Conservation (phyloP, 1,140 invertebrate genomes). For the Hycleus phaleratus region DNA sequence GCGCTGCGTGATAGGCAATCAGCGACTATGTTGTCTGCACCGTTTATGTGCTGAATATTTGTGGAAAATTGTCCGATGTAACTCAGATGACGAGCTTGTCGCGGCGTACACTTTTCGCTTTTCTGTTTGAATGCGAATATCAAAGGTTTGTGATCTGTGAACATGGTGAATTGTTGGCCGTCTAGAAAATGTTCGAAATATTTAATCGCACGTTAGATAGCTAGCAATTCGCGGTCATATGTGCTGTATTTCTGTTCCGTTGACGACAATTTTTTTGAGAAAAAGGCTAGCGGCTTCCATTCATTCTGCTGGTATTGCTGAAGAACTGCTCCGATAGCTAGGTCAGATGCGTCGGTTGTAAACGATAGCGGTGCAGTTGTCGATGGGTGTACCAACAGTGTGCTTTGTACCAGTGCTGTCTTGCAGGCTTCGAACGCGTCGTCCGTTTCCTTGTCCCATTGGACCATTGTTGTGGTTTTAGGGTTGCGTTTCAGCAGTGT, state of each 20-base stretch:
- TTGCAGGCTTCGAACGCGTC: constrained; percentile 28
- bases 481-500: constrained; percentile 25
- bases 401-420: constrained; percentile 19
- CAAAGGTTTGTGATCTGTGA: constrained; percentile 42
- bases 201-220: constrained; percentile 32
- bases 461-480: constrained; percentile 21
- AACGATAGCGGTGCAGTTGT: constrained; percentile 13
- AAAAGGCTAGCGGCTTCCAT: constrained; percentile 24
- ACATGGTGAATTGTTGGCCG: constrained; percentile 32
- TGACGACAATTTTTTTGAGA: constrained; percentile 23
- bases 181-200: constrained; percentile 36
- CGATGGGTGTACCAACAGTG: constrained; percentile 26
- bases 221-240: constrained; percentile 36
- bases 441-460: constrained; percentile 19
- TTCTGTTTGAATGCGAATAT: constrained; percentile 33
- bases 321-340: constrained; percentile 26
- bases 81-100: constrained; percentile 34
- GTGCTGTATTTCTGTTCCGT: constrained; percentile 28
- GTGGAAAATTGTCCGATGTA: constrained; percentile 39
- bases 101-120: constrained; percentile 31
- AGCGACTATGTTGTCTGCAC: constrained; percentile 33
- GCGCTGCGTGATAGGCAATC: constrained; percentile 27
- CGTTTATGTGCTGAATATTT: constrained; percentile 33
- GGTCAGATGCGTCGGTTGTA: constrained; percentile 27
- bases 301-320: constrained; percentile 23